Evolutionary conservation across 2,797 vertebrate genomes (phyloP), one percentile per base, ranked within the genome.

Genomic region (Gambusia yucatana): DNA sequence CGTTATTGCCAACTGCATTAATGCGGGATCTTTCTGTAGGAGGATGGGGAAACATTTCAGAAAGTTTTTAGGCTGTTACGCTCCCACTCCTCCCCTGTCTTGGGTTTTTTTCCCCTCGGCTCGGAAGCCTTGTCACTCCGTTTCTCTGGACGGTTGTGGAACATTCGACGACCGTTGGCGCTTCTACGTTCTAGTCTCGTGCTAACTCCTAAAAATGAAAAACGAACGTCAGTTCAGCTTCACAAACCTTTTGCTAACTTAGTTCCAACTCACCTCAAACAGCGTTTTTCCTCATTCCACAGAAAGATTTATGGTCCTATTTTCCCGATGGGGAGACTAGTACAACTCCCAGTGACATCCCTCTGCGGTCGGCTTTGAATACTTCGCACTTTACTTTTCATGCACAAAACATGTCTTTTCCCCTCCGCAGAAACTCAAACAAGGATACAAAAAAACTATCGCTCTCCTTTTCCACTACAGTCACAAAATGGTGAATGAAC

Each of bases 401-500:
- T 93, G 89, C 92, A 89, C 86, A 77, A 88, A 95, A 94, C 94
- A 95, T 95, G 85, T 95, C 92, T 94, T 90, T 94, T 86, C 88
- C 91, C 89, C 88, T 91, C 88, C 89, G 84, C 93, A 93, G 85
- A 93, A 96, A 96, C 95, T 96, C 95, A 93, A 91, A 94, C 91
- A 85, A 89, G 92, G 92, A 93, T 91, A 92, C 82, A 90, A 92
- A 75, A 75, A 95, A 96, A 96, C 94, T 96, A 95, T 95, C 93
- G 90, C 83, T 96, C 96, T 91, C 94, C 96, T 97, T 97, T 97
- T 97, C 96, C 97, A 97, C 97, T 97, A 97, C 94, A 96, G 96
- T 96, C 97, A 97, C 97, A 98, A 98, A 98, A 98, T 98, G 97
- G 97, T 98, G 97, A 98, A 98, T 98, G 97, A 97, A 98, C 96